Percentiles rank a stretch among this genome's conserved stretches.
These are phyloP conservation scores for Steinernema feltiae DNA, from an alignment of 1,140 invertebrate genomes.

Conservation along the genomic window DNA sequence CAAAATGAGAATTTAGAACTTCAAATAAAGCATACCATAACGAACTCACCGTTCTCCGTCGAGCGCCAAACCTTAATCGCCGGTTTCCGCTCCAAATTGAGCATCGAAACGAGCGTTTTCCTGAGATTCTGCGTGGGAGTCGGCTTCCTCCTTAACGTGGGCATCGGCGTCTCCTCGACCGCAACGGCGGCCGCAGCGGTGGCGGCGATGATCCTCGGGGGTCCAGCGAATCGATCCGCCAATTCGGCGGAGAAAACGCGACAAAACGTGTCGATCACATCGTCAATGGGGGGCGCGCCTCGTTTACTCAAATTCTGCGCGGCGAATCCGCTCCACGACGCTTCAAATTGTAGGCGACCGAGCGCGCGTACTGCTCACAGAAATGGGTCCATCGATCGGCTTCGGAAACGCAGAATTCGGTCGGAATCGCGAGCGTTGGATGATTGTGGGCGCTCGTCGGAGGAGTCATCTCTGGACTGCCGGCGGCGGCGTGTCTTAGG, in stretches of 20 bases:
- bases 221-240: background rate
- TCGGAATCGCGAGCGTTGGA: background rate
- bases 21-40: background rate
- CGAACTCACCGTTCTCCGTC: background rate
- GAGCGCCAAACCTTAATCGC: background rate
- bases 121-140: background rate
- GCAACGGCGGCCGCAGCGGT: too few species aligned
- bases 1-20: background rate
- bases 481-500: background rate
- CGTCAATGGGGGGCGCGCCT: background rate
- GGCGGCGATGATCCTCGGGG: too few species aligned
- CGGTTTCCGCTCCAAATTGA: background rate
- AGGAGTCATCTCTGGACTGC: background rate
- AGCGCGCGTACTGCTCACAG: conserved; percentile 1
- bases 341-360: background rate
- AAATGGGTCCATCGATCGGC: conserved; percentile 3
- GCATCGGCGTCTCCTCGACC: background rate
- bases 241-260: conserved; percentile 1
- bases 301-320: background rate
- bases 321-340: background rate
- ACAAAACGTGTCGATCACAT: background rate
- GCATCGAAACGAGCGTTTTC: background rate
- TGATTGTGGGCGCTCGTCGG: background rate
- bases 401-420: background rate
- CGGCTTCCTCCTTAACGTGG: background rate